Conservation (phyloP, 2,113 vertebrate species). For the Aplodontia rufa region DNA sequence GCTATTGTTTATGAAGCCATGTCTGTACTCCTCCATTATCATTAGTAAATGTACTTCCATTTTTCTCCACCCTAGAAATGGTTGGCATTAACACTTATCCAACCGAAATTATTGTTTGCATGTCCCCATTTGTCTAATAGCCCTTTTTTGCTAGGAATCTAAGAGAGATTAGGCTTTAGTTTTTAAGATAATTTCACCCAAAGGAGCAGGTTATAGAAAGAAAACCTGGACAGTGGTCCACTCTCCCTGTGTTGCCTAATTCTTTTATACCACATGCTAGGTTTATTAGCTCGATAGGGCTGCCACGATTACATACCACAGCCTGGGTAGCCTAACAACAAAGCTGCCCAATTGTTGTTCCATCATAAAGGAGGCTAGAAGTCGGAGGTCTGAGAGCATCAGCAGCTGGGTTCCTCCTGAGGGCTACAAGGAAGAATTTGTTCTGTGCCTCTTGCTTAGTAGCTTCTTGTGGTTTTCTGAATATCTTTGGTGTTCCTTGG, state of each 20-base stretch:
- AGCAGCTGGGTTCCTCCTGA: not conserved
- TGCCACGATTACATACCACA: not conserved
- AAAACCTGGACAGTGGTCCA: not conserved
- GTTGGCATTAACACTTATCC: not conserved
- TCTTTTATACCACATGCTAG: not conserved
- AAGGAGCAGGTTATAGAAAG: not conserved
- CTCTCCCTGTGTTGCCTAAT: not conserved
- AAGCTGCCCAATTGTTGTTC: not conserved
- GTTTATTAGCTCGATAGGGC: not conserved
- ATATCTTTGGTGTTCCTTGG: not conserved
- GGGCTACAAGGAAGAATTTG: not conserved
- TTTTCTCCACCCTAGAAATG: not conserved
- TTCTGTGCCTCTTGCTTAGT: not conserved
- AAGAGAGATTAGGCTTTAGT: not conserved
- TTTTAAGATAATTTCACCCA: not conserved
- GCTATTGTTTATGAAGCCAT: not conserved
- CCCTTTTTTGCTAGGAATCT: not conserved
- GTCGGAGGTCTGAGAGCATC: not conserved
- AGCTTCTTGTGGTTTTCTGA: not conserved
- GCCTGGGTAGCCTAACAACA: not conserved
- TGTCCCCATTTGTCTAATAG: not conserved
- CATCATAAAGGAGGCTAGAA: not conserved
- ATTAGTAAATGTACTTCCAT: not conserved
- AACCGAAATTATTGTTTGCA: not conserved
- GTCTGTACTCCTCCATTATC: not conserved